Evolutionary conservation across 2,888 invertebrate genomes (phyloP), one percentile per base, ranked within the genome.

Genomic region (Campaea margaritaria): DNA sequence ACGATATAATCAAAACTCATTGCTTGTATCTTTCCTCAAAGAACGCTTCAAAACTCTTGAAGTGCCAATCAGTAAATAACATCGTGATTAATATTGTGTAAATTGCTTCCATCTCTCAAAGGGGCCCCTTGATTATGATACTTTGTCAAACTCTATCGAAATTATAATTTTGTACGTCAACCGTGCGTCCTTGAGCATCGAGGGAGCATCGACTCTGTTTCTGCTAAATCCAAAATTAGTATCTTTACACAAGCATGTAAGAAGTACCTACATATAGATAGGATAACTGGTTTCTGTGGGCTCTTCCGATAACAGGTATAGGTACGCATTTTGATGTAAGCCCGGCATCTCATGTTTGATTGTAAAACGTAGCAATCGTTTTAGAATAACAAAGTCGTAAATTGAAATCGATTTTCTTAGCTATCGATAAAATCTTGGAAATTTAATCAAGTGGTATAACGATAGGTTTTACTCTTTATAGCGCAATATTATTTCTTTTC

Each of bases 121-220:
- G 65, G 46, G 65, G 62, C 65, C 65, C 46, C 57, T 34, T 58
- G 52, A 62, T 60, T 39, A 51, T 45, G 44, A 51, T 67, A 59
- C 63, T 58, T 67, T 65, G 65, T 51, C 62, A 69, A 55, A 65
- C 51, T 43, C 58, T 41, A 61, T 43, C 12, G 42, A 63, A 64
- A 51, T 54, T 58, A 46, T 52, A 46, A 60, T 62, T 61, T 53
- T 43, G 56, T 57, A 45, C 65, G 62, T 66, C 46, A 57, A n/a
- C 38, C 47, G 53, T 31, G 50, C 68, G 81, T 73, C 81, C 81
- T 81, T 81, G 81, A 69, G 68, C 64, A 47, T 52, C 47, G 53
- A 46, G 58, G 72, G 80, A 75, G 66, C 76, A 61, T 75, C 72
- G 80, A 81, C 81, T 69, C 68, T 61, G 65, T 65, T 67, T 46